Percentiles rank a stretch among this genome's conserved stretches.
Conservation (phyloP, 2,113 vertebrate genomes). For the Chamaetylas fuelleborni region DNA sequence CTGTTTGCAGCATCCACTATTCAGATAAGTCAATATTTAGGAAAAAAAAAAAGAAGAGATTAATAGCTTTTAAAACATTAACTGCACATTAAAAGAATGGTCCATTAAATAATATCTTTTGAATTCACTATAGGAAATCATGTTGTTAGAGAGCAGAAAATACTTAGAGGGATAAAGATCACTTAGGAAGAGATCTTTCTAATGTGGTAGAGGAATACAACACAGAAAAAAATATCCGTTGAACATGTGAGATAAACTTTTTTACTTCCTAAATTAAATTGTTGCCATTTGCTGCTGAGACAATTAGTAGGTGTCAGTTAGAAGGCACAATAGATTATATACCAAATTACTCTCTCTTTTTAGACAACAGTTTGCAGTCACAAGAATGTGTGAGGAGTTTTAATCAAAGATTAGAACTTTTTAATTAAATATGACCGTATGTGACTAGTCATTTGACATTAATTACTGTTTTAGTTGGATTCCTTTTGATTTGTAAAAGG, state of each 20-base stretch:
- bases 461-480: conserved; percentile 79
- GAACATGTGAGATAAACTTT: conserved; percentile 28
- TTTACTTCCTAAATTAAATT: conserved; percentile 41
- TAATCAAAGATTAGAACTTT: conserved; percentile 81
- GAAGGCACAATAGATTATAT: conserved; percentile 65
- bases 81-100: neutral
- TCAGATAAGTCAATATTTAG: neutral
- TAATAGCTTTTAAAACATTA: neutral
- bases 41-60: fast-evolving
- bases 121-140: neutral
- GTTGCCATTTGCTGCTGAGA: conserved; percentile 46
- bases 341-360: conserved; percentile 66
- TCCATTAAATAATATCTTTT: neutral
- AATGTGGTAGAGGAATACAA: neutral
- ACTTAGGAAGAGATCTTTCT: neutral
- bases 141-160: neutral
- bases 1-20: neutral
- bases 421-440: conserved; percentile 77
- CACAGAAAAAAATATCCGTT: neutral
- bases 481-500: conserved; percentile 76
- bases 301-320: conserved; percentile 74
- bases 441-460: conserved; percentile 78
- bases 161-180: neutral
- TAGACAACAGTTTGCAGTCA: conserved; percentile 74
- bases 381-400: conserved; percentile 65